Percentiles rank a stretch among this genome's conserved stretches.
These are phyloP conservation scores for Protodeltote pygarga DNA, from an alignment of 2,888 invertebrate genomes.

Conservation along the genomic window DNA sequence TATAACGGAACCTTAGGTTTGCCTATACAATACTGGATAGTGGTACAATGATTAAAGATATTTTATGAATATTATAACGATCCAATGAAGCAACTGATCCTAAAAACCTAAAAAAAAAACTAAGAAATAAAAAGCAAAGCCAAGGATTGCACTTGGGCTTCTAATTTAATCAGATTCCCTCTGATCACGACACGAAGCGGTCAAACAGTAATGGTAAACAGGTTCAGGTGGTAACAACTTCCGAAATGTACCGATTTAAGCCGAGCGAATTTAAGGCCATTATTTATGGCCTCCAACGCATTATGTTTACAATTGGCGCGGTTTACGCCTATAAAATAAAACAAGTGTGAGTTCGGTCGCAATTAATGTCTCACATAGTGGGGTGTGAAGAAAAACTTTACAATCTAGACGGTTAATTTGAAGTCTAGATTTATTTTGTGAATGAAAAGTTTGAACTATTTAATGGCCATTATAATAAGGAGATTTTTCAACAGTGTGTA, in stretches of 20 bases:
- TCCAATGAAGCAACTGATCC: too few species aligned
- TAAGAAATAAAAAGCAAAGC: too few species aligned
- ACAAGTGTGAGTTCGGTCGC: conserved; percentile 22
- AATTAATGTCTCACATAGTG: conserved; percentile 14
- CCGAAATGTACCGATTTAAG: conserved; percentile 52
- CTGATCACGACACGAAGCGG: conserved; percentile 14
- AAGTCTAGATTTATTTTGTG: conserved; percentile 13
- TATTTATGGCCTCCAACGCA: conserved; percentile 52
- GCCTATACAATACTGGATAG: too few species aligned
- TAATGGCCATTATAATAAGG: too few species aligned
- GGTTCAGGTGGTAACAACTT: conserved; percentile 71
- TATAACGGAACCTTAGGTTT: too few species aligned
- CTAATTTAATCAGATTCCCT: neutral
- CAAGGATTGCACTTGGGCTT: too few species aligned
- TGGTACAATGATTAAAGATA: too few species aligned
- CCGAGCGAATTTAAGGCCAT: conserved; percentile 53
- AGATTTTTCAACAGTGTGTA: too few species aligned
- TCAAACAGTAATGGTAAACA: conserved; percentile 51
- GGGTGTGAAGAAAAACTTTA: conserved; percentile 2
- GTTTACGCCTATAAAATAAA: conserved; percentile 42
- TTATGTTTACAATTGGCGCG: conserved; percentile 46
- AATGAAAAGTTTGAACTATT: too few species aligned
- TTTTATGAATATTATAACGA: too few species aligned
- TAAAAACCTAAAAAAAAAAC: too few species aligned
- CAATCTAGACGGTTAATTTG: too few species aligned